A percentile compares a stretch with the other conserved stretches of the same genome.
Evolutionary conservation across 2,888 invertebrate genomes (phyloP).

Genomic region (Scaptomyza tumidula): DNA sequence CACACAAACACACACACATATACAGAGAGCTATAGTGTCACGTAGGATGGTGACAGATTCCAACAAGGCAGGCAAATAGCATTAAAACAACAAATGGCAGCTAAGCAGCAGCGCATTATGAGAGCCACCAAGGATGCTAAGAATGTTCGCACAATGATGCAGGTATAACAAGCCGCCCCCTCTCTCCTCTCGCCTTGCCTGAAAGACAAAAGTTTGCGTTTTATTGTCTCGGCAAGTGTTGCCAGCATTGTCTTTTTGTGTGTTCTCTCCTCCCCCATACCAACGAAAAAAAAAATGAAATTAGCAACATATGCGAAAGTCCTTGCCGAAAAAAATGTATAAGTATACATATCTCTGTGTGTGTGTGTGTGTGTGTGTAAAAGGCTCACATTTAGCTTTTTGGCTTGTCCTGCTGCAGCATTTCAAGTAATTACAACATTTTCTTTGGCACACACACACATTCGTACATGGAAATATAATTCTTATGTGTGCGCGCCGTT

Average conservation of each 20-base stretch:
- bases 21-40: conserved; percentile 71
- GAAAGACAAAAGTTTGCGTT: conserved; percentile 65
- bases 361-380: not conserved
- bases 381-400: conserved; percentile 9
- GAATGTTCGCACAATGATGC: conserved; percentile 14
- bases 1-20: conserved; percentile 10
- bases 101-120: conserved; percentile 49
- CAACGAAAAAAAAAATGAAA: conserved; percentile 42
- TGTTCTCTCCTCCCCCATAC: conserved; percentile 9
- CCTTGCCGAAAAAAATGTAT: conserved; percentile 21
- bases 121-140: conserved; percentile 33
- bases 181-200: not conserved
- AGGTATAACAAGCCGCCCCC: conserved; percentile 9
- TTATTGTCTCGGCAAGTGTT: conserved; percentile 67
- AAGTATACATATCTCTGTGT: not conserved
- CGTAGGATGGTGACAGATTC: conserved; percentile 80
- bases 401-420: conserved; percentile 26
- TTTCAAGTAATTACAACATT: conserved; percentile 69
- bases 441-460: conserved; percentile 29
- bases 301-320: conserved; percentile 74
- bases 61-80: conserved; percentile 68
- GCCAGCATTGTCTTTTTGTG: conserved; percentile 25
- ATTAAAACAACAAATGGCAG: conserved; percentile 66
- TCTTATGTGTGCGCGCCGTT: conserved; percentile 28
- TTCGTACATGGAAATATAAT: conserved; percentile 38